Base-by-base conservation (phyloP, 1,140 invertebrate genomes). In the Ephestia elutella region DNA sequence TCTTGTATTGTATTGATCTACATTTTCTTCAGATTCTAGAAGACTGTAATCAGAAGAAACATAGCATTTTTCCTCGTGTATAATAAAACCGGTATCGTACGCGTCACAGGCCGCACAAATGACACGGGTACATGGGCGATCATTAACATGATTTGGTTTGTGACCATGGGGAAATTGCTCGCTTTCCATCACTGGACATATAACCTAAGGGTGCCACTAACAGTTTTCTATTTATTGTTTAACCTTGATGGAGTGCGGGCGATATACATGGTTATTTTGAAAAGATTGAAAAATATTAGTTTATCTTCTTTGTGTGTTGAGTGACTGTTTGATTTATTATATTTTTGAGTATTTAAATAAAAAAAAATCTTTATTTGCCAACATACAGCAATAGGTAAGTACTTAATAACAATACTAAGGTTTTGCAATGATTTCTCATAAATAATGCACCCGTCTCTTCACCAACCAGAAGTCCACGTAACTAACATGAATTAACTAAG, bases 61-160 rank as follows among this genome's bases (percentile, higher is more conserved):
- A 32, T 32, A 11, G 7, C 11, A 9, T 32, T 32, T 32, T 28
- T 10, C 4, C 30, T 5, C 5, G 38, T 44, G 13, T 44, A 44
- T 44, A 44, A 38, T 38, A 38, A 38, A 44, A 44, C 38, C 13
- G 38, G 38, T 44, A 44, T 44, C 38, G 15, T 17, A 15, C 38
- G 38, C 59, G 66, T 67, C 59, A 74, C 51, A 64, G 62, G 18
- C 9, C 63, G 65, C 59, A 57, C 54, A 59, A 54, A 60, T 56
- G 48, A 60, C 44, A 59, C 55, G 49, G 59, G 2, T 53, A 50
- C 57, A 57, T 67, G 56, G 65, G 56, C 63, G 66, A 59, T 59
- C 72, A 82, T 82, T 82, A 79, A 70, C 70, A 71, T 66, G 74
- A 72, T 82, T 79, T 78, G 72, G 66, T 80, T 38, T 48, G 63